A percentile compares a stretch with the other conserved stretches of the same genome.
Conservation (phyloP, 2,888 invertebrate genomes). For the Caprella mutica region DNA sequence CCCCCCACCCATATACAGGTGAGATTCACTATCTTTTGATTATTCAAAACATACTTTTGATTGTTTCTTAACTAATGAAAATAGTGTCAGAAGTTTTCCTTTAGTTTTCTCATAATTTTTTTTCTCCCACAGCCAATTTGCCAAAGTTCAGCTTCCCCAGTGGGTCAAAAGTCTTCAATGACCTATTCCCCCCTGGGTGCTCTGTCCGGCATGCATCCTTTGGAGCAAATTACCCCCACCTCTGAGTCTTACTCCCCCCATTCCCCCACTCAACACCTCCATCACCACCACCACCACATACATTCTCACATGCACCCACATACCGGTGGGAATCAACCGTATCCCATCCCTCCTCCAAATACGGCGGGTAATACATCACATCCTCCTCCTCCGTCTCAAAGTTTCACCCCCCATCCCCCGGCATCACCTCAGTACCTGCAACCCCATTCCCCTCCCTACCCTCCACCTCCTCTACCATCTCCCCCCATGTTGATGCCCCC, state of each 20-base stretch:
- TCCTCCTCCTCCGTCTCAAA: slow-evolving; percentile 2
- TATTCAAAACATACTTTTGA: too few relatives aligned
- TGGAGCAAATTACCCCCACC: slow-evolving; percentile 32
- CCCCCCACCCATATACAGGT: slow-evolving; percentile 32
- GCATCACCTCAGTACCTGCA: slow-evolving; percentile 9
- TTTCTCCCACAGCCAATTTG: slow-evolving; percentile 23
- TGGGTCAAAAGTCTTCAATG: background rate
- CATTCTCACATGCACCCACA: slow-evolving; percentile 12
- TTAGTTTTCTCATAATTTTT: slow-evolving; percentile 17
- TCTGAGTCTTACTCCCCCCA: too few relatives aligned
- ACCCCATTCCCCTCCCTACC: slow-evolving; percentile 11
- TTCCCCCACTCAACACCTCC: slow-evolving; percentile 14
- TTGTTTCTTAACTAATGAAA: too few relatives aligned
- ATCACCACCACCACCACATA: slow-evolving; percentile 13
- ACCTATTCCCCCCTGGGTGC: slow-evolving; percentile 30
- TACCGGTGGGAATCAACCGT: too few relatives aligned
- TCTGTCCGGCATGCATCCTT: slow-evolving; percentile 31
- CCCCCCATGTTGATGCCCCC: background rate
- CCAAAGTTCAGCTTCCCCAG: slow-evolving; percentile 13
- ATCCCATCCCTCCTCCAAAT: slow-evolving; percentile 7
- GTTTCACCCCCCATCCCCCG: slow-evolving; percentile 5
- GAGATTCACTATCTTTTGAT: too few relatives aligned
- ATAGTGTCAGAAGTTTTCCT: too few relatives aligned
- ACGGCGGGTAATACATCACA: background rate
- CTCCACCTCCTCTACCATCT: slow-evolving; percentile 8